Conservation (phyloP, 2,888 invertebrate species). For the Epiblema foenella region DNA sequence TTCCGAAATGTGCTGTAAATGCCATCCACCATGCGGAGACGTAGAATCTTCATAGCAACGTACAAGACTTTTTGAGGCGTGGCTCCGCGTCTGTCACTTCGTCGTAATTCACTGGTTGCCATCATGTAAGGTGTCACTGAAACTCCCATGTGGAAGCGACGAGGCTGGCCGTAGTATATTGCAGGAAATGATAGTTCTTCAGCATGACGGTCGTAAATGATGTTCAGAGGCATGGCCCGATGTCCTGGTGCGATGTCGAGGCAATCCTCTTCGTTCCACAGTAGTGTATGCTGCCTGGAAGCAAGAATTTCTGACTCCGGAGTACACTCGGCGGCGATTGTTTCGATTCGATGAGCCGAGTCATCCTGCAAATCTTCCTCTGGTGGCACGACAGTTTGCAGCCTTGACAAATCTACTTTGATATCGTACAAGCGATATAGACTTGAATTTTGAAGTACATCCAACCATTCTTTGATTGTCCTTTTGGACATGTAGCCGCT, state of each 20-base stretch:
- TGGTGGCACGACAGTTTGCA: slow-evolving; percentile 48
- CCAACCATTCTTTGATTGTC: slow-evolving; percentile 54
- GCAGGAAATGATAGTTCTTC: slow-evolving; percentile 68
- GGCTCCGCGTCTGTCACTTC: slow-evolving; percentile 62
- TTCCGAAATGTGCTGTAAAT: slow-evolving; percentile 53
- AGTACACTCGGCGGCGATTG: slow-evolving; percentile 49
- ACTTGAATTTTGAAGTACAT: slow-evolving; percentile 49
- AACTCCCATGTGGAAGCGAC: slow-evolving; percentile 54
- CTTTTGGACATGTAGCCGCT: slow-evolving; percentile 53
- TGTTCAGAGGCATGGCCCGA: slow-evolving; percentile 52
- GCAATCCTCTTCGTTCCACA: slow-evolving; percentile 59
- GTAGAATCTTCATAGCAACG: slow-evolving; percentile 64
- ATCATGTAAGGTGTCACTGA: slow-evolving; percentile 60
- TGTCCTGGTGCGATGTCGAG: slow-evolving; percentile 57
- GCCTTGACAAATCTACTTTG: slow-evolving; percentile 53
- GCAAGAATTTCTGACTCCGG: slow-evolving; percentile 53
- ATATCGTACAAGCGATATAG: slow-evolving; percentile 57
- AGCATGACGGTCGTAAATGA: slow-evolving; percentile 62
- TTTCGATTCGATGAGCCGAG: slow-evolving; percentile 51
- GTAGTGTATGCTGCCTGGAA: slow-evolving; percentile 54
- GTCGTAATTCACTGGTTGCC: slow-evolving; percentile 62
- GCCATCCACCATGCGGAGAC: slow-evolving; percentile 52
- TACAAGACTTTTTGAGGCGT: slow-evolving; percentile 62
- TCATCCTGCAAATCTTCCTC: slow-evolving; percentile 50
- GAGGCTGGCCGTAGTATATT: slow-evolving; percentile 62